phyloP scores from a whole-genome alignment of 1,140 invertebrate genomes.

The Caerostris extrusa region DNA sequence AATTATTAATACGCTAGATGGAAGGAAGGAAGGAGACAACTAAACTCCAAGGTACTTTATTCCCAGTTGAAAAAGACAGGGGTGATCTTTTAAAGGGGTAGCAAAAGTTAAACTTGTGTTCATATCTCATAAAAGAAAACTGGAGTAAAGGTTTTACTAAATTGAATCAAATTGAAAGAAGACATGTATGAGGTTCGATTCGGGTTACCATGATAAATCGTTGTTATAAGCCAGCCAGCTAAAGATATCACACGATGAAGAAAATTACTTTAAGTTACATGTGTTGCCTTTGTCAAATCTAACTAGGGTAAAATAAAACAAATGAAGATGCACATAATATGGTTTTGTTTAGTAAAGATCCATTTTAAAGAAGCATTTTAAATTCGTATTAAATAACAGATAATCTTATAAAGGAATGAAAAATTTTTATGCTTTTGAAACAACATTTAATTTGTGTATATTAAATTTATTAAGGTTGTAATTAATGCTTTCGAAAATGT shows the following conservation, averaged over 20 bases:
- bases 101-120: neutral
- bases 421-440: too few species aligned
- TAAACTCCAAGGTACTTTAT: too few species aligned
- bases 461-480: too few species aligned
- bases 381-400: neutral
- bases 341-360: neutral
- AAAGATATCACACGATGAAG: neutral
- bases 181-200: neutral
- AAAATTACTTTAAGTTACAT: conserved; percentile 1
- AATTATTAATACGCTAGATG: neutral
- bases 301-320: neutral
- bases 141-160: neutral
- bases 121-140: neutral
- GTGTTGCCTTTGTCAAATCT: neutral
- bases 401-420: neutral
- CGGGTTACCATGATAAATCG: neutral
- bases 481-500: too few species aligned
- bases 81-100: too few species aligned
- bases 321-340: neutral
- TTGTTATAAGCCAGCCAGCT: neutral
- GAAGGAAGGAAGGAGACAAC: too few species aligned
- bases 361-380: neutral
- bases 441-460: too few species aligned
- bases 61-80: too few species aligned
- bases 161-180: conserved; percentile 1